These are phyloP conservation scores for Acipenser ruthenus DNA, from an alignment of 2,797 vertebrate genomes.

Conservation along the genomic window DNA sequence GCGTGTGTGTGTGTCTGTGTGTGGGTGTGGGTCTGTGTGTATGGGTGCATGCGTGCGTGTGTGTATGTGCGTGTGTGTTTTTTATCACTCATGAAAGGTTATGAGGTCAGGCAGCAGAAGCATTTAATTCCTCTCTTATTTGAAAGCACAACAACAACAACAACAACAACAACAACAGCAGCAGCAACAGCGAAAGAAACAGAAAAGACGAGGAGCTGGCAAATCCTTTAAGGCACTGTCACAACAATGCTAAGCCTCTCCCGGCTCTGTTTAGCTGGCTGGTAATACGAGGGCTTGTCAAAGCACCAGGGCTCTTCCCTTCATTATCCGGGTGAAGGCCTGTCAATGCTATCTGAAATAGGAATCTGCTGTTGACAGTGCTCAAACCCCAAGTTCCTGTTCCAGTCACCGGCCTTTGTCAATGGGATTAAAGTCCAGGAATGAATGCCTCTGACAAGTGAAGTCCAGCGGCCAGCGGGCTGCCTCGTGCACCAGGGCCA, in stretches of 20 bases:
- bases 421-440: slow-evolving; percentile 50
- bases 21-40: background rate
- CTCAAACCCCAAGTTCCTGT: slow-evolving; percentile 49
- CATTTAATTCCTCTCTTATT: background rate
- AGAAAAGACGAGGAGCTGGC: background rate
- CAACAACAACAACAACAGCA: background rate
- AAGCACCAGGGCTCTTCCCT: slow-evolving; percentile 53
- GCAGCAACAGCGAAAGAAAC: no score
- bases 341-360: slow-evolving; percentile 59
- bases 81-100: background rate
- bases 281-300: slow-evolving; percentile 55
- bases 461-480: slow-evolving; percentile 14
- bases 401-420: slow-evolving; percentile 48
- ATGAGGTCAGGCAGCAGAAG: background rate
- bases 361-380: slow-evolving; percentile 58
- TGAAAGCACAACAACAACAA: background rate
- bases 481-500: no score
- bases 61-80: slow-evolving; percentile 22
- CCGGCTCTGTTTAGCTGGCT: background rate
- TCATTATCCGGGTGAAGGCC: slow-evolving; percentile 54
- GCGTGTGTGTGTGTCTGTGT: slow-evolving; percentile 12
- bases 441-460: slow-evolving; percentile 54
- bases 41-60: slow-evolving; percentile 7
- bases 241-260: background rate
- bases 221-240: background rate